phyloP scores from a whole-genome alignment of 2,113 vertebrate species.

The Setophaga coronata region DNA sequence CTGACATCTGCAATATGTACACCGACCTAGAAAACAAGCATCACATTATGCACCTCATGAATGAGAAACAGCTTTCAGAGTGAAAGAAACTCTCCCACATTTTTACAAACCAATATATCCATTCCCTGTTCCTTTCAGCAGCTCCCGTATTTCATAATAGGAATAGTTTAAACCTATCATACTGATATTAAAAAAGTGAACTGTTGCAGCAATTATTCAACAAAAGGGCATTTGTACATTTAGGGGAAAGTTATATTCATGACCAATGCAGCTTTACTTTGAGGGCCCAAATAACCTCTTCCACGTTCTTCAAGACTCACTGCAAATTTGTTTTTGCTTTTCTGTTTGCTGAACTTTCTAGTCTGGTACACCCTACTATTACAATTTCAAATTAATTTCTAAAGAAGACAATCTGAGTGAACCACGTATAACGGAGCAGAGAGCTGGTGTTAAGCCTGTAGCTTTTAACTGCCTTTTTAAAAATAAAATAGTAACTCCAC shows the following conservation, averaged over 20 bases:
- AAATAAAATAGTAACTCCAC: background rate
- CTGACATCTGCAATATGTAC: constrained; percentile 98
- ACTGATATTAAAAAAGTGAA: background rate
- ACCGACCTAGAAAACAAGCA: constrained; percentile 81
- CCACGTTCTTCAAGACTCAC: background rate
- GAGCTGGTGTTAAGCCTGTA: background rate
- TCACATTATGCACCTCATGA: background rate
- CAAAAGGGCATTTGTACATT: background rate
- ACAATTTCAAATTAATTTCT: background rate
- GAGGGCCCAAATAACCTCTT: background rate
- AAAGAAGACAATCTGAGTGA: background rate
- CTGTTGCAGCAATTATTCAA: background rate
- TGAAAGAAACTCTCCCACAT: background rate
- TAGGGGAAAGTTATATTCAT: background rate
- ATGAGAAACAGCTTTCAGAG: background rate
- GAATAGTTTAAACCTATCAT: background rate
- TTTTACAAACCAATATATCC: background rate
- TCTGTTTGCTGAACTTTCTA: background rate
- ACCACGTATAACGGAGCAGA: background rate
- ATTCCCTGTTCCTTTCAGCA: background rate
- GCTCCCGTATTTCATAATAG: background rate
- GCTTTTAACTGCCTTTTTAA: background rate
- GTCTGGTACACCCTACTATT: background rate
- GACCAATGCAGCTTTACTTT: background rate
- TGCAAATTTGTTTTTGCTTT: background rate